phyloP scores from a whole-genome alignment of 1,140 invertebrate genomes.

The Platyura marginata region DNA sequence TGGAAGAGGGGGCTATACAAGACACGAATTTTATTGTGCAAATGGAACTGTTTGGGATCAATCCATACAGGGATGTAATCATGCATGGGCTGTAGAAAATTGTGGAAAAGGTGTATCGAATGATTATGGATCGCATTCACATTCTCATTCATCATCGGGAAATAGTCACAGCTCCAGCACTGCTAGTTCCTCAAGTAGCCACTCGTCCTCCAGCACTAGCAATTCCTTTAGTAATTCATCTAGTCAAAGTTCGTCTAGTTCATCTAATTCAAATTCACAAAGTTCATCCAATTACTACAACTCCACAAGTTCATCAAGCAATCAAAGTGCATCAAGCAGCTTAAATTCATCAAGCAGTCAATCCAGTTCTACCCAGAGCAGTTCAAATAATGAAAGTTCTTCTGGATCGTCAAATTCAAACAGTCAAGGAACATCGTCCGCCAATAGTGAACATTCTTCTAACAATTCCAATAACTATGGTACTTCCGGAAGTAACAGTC shows the following conservation, averaged over 20 bases:
- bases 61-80: constrained; percentile 23
- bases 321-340: neutral
- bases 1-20: constrained; percentile 28
- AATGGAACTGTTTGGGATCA: constrained; percentile 35
- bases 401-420: neutral
- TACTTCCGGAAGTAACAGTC: constrained; percentile 4
- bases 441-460: constrained; percentile 3
- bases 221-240: constrained; percentile 7
- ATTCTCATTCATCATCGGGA: constrained; percentile 1
- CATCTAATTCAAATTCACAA: constrained; percentile 1
- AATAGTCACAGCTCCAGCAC: neutral
- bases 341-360: neutral
- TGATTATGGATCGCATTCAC: constrained; percentile 5
- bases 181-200: constrained; percentile 4
- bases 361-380: neutral
- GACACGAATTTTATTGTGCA: constrained; percentile 40
- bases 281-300: constrained; percentile 4
- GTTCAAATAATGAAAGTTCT: constrained; percentile 5
- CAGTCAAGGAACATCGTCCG: constrained; percentile 6
- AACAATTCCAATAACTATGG: constrained; percentile 4
- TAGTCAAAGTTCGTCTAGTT: constrained; percentile 7
- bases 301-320: constrained; percentile 7
- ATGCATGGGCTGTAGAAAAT: constrained; percentile 34
- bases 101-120: constrained; percentile 10
- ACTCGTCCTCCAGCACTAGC: constrained; percentile 6